A percentile compares a stretch with the other conserved stretches of the same genome.
Conservation (phyloP, 2,113 vertebrate genomes). For the Macaca nemestrina region DNA sequence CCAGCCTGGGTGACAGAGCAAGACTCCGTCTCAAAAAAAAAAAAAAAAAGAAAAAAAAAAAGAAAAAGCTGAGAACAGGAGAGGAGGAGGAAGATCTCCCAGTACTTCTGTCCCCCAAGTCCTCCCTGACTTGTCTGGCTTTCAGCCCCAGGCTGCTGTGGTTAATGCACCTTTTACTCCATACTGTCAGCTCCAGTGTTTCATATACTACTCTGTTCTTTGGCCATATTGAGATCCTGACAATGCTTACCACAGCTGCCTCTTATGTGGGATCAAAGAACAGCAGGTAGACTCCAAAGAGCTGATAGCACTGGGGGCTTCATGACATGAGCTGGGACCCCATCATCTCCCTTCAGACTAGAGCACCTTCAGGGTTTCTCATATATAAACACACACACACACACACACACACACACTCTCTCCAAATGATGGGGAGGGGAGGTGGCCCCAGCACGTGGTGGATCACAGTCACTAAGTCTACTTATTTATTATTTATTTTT, state of each 20-base stretch:
- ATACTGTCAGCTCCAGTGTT: background rate
- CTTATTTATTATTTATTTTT: conserved; percentile 81
- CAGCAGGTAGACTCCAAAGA: background rate
- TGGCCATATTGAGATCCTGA: background rate
- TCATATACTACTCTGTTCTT: background rate
- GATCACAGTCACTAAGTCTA: conserved; percentile 62
- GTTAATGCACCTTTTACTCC: background rate
- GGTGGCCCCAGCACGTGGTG: background rate
- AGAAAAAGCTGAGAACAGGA: background rate
- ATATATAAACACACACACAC: too few species aligned
- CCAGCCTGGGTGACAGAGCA: too few species aligned
- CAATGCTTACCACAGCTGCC: background rate
- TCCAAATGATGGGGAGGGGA: background rate
- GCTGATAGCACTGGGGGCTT: background rate
- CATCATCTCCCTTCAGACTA: background rate
- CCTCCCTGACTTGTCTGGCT: background rate
- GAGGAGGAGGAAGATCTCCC: background rate
- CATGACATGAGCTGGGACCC: background rate
- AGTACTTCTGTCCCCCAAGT: background rate
- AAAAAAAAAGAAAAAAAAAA: background rate
- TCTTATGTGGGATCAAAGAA: background rate
- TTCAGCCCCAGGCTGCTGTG: background rate
- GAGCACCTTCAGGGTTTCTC: background rate
- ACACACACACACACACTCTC: rapidly evolving
- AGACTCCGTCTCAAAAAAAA: too few species aligned